phyloP scores from a whole-genome alignment of 1,140 invertebrate genomes.

The Lordiphosa mommai region DNA sequence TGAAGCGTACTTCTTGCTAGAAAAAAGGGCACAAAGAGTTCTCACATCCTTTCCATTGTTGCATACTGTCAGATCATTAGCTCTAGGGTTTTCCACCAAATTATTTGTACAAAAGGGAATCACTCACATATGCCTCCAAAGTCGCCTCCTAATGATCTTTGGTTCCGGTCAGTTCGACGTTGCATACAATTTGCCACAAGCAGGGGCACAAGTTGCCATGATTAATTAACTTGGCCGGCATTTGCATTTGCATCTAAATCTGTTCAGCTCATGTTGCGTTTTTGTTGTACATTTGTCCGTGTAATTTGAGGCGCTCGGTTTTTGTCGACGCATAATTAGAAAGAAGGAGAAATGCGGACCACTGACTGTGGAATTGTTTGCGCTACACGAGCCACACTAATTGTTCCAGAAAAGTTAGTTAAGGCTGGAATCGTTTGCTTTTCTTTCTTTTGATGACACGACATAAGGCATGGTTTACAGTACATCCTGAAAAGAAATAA shows the following conservation, averaged over 20 bases:
- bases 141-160: conserved; percentile 58
- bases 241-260: conserved; percentile 37
- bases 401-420: conserved; percentile 15
- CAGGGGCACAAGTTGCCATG: conserved; percentile 25
- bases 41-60: conserved; percentile 8
- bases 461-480: too few species aligned
- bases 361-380: conserved; percentile 61
- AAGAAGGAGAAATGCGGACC: conserved; percentile 27
- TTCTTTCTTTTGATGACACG: too few species aligned
- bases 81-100: conserved; percentile 29
- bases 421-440: neutral
- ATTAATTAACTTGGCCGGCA: conserved; percentile 51
- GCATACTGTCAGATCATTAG: conserved; percentile 45
- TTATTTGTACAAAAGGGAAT: conserved; percentile 20
- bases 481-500: too few species aligned
- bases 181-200: conserved; percentile 53
- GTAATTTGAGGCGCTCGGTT: conserved; percentile 62
- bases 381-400: conserved; percentile 57
- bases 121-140: conserved; percentile 36
- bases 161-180: conserved; percentile 43
- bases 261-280: conserved; percentile 56
- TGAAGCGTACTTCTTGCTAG: too few species aligned
- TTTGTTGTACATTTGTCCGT: conserved; percentile 18
- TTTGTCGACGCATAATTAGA: conserved; percentile 57
- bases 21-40: conserved; percentile 55